Conservation (phyloP, 2,797 vertebrate species). For the Cottoperca gobio region DNA sequence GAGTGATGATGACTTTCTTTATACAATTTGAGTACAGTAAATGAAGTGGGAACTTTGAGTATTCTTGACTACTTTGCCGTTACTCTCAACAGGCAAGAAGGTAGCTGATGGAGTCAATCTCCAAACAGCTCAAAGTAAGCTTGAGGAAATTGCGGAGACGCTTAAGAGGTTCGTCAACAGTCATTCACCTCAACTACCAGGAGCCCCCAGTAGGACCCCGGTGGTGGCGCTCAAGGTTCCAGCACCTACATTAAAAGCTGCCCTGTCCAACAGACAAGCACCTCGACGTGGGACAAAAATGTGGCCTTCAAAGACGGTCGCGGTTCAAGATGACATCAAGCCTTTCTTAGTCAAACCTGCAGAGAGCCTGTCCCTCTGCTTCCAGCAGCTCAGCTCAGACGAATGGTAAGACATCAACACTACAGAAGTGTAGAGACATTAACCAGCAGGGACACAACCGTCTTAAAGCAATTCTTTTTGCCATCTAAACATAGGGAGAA, state of each 20-base stretch:
- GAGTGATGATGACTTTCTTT: background rate
- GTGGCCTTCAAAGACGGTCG: too few relatives aligned
- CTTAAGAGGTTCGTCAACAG: background rate
- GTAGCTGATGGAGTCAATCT: background rate
- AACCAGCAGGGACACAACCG: background rate
- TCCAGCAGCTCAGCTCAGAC: constrained; percentile 74
- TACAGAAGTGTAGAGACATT: background rate
- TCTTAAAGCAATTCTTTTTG: background rate
- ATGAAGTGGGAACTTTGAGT: background rate
- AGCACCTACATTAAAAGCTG: background rate
- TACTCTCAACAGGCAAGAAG: background rate
- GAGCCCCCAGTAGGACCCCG: background rate
- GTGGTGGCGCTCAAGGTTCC: background rate
- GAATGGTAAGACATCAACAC: constrained; percentile 78
- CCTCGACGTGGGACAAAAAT: too few relatives aligned
- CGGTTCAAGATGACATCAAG: constrained; percentile 29
- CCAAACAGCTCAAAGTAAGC: background rate
- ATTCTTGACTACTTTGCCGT: background rate
- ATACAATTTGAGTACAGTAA: background rate
- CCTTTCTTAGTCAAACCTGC: constrained; percentile 80
- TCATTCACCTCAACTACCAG: background rate
- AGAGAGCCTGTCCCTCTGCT: constrained; percentile 70
- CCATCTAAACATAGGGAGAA: constrained; percentile 78
- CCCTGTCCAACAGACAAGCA: too few relatives aligned
- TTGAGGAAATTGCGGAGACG: rapidly evolving